Base-by-base conservation (phyloP, 2,888 invertebrate species). In the Drosophila emarginata region DNA sequence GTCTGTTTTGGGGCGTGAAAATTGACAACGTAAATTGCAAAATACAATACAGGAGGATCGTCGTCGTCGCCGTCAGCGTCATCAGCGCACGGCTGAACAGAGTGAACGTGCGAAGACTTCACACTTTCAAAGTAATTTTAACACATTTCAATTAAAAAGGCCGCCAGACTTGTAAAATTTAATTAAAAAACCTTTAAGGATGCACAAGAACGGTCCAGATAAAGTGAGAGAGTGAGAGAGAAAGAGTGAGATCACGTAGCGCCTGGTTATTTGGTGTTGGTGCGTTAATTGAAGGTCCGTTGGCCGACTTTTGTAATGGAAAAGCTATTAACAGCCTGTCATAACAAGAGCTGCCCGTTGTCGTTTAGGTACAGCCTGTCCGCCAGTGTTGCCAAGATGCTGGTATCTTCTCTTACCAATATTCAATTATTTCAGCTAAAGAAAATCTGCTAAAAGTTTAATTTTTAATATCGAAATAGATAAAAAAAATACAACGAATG, bases 41-140 rank as follows among this genome's bases (percentile, higher is more conserved):
- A 78, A 72, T 67, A 37, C 64, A 66, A 66, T 69, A 60, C 57
- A 14, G 39, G 32, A 45, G 61, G 28, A 45, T 56, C 56, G 45
- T 21, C 45, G 18, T 45, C 14, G 11, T 11, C 21, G 9, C 40
- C 53, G 15, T n/a, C 50, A 32, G 11, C 21, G 4, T 45, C 32
- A 28, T n/a, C 40, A 11, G 21, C 23, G 26, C 26, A 26, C 26
- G 5, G 26, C 26, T 26, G 32, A 28, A 12, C 45, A 45, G 18
- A 21, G 45, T 52, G 61, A 57, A 67, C 74, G 74, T 61, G 71
- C 45, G 54, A 50, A 32, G 66, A 72, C 65, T 73, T 62, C 83
- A 84, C 84, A 88, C 88, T 88, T 84, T 88, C 87, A 88, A 84
- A 86, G 87, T 80, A 76, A 86, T 84, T 84, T 84, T 83, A 86